Evolutionary conservation across 1,140 invertebrate species (phyloP).

Genomic region (Orius insidiosus): DNA sequence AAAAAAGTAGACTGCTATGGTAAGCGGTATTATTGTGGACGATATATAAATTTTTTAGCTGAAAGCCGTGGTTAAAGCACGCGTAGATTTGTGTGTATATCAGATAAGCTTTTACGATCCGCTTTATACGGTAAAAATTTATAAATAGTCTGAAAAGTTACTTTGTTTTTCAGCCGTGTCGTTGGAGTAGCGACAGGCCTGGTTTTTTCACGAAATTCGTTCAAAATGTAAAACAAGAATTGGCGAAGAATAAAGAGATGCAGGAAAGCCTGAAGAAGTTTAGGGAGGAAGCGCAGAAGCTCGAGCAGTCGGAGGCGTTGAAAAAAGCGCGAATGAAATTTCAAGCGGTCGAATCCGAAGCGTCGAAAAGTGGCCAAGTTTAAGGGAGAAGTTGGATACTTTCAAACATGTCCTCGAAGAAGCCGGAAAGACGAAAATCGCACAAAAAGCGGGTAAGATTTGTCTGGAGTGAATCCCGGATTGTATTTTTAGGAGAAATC

Average conservation of each 20-base stretch:
- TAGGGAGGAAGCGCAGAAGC: constrained; percentile 84
- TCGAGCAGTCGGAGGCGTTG: constrained; percentile 94
- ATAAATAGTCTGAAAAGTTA: no score
- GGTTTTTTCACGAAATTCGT: constrained; percentile 76
- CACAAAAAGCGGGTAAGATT: constrained; percentile 64
- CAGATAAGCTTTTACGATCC: no score
- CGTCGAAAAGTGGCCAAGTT: constrained; percentile 56
- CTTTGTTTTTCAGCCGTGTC: no score
- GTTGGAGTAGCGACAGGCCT: constrained; percentile 21
- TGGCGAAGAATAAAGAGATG: constrained; percentile 95
- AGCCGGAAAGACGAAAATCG: constrained; percentile 82
- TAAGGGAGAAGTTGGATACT: constrained; percentile 67
- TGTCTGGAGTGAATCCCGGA: neutral
- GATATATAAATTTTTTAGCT: no score
- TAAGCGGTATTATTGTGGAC: no score
- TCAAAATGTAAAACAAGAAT: constrained; percentile 85
- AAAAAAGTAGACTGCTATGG: no score
- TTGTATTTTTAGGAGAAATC: constrained; percentile 35
- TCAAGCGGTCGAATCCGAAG: constrained; percentile 72
- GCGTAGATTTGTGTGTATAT: no score
- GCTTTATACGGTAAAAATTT: no score
- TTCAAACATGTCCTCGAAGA: constrained; percentile 79
- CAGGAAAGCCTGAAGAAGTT: constrained; percentile 95
- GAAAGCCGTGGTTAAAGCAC: no score
- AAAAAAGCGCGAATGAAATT: constrained; percentile 82